These are phyloP conservation scores for Sebastolobus alascanus DNA, from an alignment of 2,797 vertebrate species.

Conservation along the genomic window DNA sequence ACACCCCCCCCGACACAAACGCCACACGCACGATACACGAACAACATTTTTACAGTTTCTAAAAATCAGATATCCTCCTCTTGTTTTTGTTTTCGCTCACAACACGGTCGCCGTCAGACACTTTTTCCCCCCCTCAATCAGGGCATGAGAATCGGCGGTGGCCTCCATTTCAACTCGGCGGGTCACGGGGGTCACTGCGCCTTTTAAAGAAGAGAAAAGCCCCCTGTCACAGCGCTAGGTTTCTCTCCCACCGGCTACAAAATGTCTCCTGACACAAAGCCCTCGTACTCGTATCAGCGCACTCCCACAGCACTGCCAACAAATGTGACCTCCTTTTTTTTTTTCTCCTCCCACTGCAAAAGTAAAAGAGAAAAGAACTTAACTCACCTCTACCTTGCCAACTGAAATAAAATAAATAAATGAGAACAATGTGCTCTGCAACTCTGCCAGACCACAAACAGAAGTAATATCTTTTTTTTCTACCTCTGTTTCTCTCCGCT, in stretches of 20 bases:
- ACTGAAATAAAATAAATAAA: conserved; percentile 72
- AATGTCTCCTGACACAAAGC: conserved; percentile 78
- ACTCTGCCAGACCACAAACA: conserved; percentile 62
- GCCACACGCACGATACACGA: not conserved
- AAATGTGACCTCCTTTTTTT: conserved; percentile 74
- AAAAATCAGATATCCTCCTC: conserved; percentile 3
- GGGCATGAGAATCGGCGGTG: conserved; percentile 55
- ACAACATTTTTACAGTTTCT: conserved; percentile 6
- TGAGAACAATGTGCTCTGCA: conserved; percentile 65
- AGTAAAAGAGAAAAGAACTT: conserved; percentile 48
- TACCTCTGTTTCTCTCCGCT: not conserved
- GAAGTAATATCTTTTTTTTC: conserved; percentile 26
- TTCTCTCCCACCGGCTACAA: conserved; percentile 72
- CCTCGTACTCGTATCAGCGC: conserved; percentile 59
- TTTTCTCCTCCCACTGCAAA: conserved; percentile 54
- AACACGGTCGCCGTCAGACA: conserved; percentile 23
- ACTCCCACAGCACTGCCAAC: conserved; percentile 65
- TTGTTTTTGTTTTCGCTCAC: conserved; percentile 19
- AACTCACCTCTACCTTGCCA: conserved; percentile 70
- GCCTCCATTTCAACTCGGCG: conserved; percentile 80
- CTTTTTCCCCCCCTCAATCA: conserved; percentile 6
- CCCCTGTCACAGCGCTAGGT: conserved; percentile 64
- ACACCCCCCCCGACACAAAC: conserved; percentile 14
- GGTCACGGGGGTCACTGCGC: conserved; percentile 76
- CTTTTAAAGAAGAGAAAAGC: conserved; percentile 77